These are phyloP conservation scores for Bombyx mandarina DNA, from an alignment of 1,140 invertebrate species.

Conservation along the genomic window DNA sequence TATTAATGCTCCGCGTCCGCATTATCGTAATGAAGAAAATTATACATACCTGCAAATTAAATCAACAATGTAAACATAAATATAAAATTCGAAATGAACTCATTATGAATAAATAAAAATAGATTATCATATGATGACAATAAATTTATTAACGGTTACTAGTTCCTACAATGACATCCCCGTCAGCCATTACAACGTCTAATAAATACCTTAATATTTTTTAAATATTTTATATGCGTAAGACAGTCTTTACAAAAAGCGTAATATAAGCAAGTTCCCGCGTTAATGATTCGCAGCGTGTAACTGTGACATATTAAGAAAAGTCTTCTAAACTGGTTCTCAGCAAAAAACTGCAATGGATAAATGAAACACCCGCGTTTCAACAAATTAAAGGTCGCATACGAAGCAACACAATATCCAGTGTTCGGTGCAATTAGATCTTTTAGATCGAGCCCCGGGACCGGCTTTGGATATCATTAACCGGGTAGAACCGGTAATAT, in stretches of 20 bases:
- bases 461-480: conserved; percentile 27
- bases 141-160: too few species aligned
- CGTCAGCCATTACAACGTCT: conserved; percentile 15
- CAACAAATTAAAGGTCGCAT: conserved; percentile 49
- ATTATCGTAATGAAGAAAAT: too few species aligned
- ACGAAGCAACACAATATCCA: conserved; percentile 28
- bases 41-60: too few species aligned
- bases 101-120: too few species aligned
- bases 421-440: conserved; percentile 32
- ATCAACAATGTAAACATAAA: too few species aligned
- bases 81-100: too few species aligned
- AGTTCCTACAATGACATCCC: too few species aligned
- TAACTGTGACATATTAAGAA: conserved; percentile 60
- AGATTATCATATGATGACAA: too few species aligned
- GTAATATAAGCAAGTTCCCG: conserved; percentile 23
- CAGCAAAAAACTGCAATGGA: conserved; percentile 25
- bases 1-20: too few species aligned
- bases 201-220: conserved; percentile 42
- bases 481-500: conserved; percentile 8
- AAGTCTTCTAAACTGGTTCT: conserved; percentile 45
- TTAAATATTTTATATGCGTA: conserved; percentile 23
- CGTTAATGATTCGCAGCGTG: conserved; percentile 47
- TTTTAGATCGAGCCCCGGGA: conserved; percentile 19
- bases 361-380: conserved; percentile 26
- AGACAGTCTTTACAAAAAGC: conserved; percentile 24